Evolutionary conservation across 2,797 vertebrate genomes (phyloP).

Genomic region (Apogon hyalosoma): DNA sequence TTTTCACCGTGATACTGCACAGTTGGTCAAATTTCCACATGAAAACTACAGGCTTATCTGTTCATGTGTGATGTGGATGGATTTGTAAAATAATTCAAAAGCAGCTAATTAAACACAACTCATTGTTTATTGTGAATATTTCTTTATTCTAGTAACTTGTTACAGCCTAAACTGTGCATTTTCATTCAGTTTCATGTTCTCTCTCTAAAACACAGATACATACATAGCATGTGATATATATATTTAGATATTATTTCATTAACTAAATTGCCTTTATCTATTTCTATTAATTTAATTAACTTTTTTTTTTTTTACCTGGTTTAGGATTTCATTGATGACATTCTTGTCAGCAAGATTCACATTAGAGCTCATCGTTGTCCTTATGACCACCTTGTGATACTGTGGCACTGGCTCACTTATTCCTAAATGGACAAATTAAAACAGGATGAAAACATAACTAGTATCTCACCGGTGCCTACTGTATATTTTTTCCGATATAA

Average conservation of each 20-base stretch:
- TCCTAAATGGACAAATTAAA: slow-evolving; percentile 10
- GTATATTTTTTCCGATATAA: too few species aligned
- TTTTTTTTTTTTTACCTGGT: slow-evolving; percentile 34
- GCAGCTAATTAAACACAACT: background rate
- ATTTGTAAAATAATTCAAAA: background rate
- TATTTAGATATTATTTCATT: background rate
- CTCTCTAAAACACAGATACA: too few species aligned
- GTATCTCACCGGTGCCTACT: too few species aligned
- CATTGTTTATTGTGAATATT: too few species aligned
- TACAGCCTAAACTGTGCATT: background rate
- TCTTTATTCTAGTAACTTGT: too few species aligned
- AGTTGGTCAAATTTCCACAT: too few species aligned
- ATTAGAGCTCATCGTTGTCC: background rate
- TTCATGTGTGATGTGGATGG: background rate
- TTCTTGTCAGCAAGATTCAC: background rate
- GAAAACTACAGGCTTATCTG: background rate
- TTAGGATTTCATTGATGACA: slow-evolving; percentile 2
- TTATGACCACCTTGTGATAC: slow-evolving; percentile 34
- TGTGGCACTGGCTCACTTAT: too few species aligned
- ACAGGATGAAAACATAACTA: too few species aligned
- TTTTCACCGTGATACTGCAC: too few species aligned
- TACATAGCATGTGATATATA: background rate
- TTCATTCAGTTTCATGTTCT: background rate
- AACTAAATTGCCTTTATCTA: too few species aligned
- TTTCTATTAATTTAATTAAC: too few species aligned